Conservation (phyloP, 2,797 vertebrate species). For the Siniperca undulata region DNA sequence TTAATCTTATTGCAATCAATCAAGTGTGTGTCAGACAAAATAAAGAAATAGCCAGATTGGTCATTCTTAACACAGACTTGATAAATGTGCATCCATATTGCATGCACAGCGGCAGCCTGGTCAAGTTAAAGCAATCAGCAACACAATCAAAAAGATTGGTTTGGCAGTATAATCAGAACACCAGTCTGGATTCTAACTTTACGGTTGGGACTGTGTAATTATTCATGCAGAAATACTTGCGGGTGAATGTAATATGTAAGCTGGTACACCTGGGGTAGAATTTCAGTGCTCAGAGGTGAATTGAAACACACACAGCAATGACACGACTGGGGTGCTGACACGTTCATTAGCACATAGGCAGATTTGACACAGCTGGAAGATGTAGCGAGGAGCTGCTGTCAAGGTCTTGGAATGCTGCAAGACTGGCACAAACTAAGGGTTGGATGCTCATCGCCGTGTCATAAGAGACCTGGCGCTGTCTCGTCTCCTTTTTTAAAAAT, state of each 20-base stretch:
- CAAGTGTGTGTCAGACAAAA: constrained; percentile 20
- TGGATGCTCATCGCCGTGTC: constrained; percentile 84
- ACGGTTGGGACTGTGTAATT: constrained; percentile 60
- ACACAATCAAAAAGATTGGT: constrained; percentile 43
- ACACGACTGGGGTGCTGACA: constrained; percentile 81
- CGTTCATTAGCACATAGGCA: constrained; percentile 85
- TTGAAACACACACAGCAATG: constrained; percentile 83
- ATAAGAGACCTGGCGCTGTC: constrained; percentile 83
- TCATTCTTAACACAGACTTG: constrained; percentile 25
- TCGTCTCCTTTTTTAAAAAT: constrained; percentile 78
- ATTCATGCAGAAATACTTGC: constrained; percentile 71
- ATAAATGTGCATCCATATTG: constrained; percentile 27
- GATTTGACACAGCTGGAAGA: constrained; percentile 85
- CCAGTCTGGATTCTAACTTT: constrained; percentile 53
- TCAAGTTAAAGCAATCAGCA: constrained; percentile 49
- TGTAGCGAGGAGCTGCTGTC: constrained; percentile 84
- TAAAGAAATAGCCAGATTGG: neutral
- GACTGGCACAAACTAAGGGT: constrained; percentile 85
- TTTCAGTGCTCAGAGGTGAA: constrained; percentile 79
- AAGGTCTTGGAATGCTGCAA: constrained; percentile 85
- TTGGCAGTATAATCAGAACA: constrained; percentile 52
- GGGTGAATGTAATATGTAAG: constrained; percentile 74
- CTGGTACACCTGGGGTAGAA: constrained; percentile 76
- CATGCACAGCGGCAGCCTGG: constrained; percentile 1
- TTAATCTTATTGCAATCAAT: constrained; percentile 24